Conservation (phyloP, 2,113 vertebrate genomes). For the Otus sunia region DNA sequence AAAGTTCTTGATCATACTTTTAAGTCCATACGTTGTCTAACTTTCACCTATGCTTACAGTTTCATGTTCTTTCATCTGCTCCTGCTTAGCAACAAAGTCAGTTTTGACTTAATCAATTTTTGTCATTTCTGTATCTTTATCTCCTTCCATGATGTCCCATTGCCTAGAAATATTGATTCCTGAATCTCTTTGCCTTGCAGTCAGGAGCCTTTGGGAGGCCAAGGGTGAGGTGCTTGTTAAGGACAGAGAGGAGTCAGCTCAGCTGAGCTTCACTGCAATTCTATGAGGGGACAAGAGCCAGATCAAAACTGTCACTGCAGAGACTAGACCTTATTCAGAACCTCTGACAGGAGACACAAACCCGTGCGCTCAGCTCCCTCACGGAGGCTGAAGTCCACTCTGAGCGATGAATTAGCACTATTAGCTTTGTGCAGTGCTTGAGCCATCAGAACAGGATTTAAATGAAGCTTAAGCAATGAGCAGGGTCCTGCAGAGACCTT, state of each 20-base stretch:
- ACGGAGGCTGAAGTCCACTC: neutral
- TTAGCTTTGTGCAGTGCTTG: neutral
- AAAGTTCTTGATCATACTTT: neutral
- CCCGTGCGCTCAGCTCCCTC: rapidly evolving
- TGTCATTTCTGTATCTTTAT: neutral
- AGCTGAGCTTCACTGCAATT: neutral
- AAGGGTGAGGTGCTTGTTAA: neutral
- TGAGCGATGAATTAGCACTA: neutral
- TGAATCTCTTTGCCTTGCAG: neutral
- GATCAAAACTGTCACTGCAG: neutral
- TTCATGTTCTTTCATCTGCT: neutral
- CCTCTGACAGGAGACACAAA: neutral
- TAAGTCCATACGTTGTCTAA: neutral
- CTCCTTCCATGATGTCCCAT: neutral
- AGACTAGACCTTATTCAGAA: rapidly evolving
- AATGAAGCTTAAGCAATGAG: neutral
- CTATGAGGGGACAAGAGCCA: rapidly evolving
- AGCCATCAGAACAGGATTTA: neutral
- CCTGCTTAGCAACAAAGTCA: neutral
- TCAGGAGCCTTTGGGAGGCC: neutral
- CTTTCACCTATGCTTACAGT: neutral
- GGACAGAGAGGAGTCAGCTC: neutral
- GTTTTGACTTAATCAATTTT: neutral
- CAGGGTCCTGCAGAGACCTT: neutral
- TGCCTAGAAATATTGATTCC: neutral